phyloP scores from a whole-genome alignment of 1,140 invertebrate species.

The Diprion similis region DNA sequence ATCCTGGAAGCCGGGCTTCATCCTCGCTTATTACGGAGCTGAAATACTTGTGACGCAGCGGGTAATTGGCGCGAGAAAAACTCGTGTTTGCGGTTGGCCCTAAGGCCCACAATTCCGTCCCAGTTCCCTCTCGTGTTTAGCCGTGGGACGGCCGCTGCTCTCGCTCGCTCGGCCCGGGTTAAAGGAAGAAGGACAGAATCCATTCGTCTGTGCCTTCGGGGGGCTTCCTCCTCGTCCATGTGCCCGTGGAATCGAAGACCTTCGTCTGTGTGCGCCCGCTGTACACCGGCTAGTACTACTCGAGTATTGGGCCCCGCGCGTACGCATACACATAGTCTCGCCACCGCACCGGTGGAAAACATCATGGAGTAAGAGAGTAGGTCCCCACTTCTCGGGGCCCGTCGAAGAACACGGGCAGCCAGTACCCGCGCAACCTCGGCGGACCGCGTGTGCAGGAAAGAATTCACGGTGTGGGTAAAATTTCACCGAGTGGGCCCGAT shows the following conservation, averaged over 20 bases:
- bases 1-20: no score
- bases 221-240: neutral
- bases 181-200: constrained; percentile 3
- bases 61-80: neutral
- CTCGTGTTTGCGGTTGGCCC: neutral
- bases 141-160: neutral
- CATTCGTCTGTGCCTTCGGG: constrained; percentile 9
- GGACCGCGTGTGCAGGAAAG: neutral
- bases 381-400: constrained; percentile 1
- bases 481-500: no score
- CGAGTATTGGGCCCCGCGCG: constrained; percentile 1
- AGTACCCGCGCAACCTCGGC: constrained; percentile 6
- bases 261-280: neutral
- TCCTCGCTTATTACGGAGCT: no score
- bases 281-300: constrained; percentile 1
- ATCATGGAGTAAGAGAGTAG: neutral
- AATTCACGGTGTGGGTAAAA: neutral
- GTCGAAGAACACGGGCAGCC: neutral
- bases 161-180: neutral
- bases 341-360: neutral
- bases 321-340: neutral
- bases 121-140: no score
- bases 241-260: neutral
- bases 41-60: neutral
- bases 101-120: neutral